Evolutionary conservation across 2,888 invertebrate genomes (phyloP).

Genomic region (Opisthograptis luteolata): DNA sequence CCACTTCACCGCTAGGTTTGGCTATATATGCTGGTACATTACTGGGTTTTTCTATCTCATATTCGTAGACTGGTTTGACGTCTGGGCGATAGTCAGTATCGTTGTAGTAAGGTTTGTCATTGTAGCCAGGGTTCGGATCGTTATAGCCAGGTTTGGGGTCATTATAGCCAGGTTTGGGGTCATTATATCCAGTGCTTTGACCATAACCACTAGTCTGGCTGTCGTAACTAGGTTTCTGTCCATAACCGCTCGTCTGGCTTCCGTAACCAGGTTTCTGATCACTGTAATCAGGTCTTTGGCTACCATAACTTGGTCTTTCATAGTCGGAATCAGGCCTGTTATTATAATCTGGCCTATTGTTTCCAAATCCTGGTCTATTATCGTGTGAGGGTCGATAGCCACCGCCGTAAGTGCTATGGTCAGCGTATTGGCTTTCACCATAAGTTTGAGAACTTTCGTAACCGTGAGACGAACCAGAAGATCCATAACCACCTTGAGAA

Average conservation of each 20-base stretch:
- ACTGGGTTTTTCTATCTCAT: constrained; percentile 60
- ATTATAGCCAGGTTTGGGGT: constrained; percentile 23
- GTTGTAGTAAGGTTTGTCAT: constrained; percentile 22
- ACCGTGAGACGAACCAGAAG: constrained; percentile 3
- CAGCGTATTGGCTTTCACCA: constrained; percentile 18
- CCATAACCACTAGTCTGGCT: constrained; percentile 17
- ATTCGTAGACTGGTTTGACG: constrained; percentile 72
- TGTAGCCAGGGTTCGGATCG: constrained; percentile 6
- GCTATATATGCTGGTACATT: constrained; percentile 65
- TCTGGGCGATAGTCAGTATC: constrained; percentile 38
- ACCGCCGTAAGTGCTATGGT: constrained; percentile 22
- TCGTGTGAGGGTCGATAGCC: constrained; percentile 14
- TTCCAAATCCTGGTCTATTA: constrained; percentile 27
- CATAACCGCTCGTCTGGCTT: constrained; percentile 8
- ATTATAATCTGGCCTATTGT: constrained; percentile 21
- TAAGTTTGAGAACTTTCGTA: constrained; percentile 7
- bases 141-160: constrained; percentile 11
- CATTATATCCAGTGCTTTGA: constrained; percentile 7
- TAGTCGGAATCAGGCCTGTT: constrained; percentile 23
- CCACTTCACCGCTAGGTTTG: constrained; percentile 60
- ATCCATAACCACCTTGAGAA: constrained; percentile 13
- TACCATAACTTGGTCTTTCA: constrained; percentile 23
- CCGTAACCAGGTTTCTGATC: constrained; percentile 9
- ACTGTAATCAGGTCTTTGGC: constrained; percentile 22
- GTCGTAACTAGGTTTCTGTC: constrained; percentile 16